Percentiles rank a stretch among this genome's conserved stretches.
phyloP scores from a whole-genome alignment of 2,888 invertebrate genomes.

The Eulithis testata region DNA sequence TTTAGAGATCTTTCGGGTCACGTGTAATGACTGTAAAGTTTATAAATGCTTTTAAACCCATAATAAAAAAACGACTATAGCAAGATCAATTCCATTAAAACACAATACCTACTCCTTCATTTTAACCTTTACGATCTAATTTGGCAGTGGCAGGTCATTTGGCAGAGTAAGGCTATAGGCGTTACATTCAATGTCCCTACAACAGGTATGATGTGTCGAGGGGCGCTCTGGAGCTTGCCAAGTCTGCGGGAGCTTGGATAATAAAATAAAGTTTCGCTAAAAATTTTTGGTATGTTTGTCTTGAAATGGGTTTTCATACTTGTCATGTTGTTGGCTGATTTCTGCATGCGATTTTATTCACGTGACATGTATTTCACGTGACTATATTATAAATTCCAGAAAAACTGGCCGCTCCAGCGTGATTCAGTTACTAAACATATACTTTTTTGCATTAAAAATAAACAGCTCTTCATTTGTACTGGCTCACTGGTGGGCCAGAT shows the following conservation, averaged over 20 bases:
- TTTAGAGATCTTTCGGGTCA: too few species aligned
- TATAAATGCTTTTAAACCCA: slow-evolving; percentile 13
- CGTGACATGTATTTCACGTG: too few species aligned
- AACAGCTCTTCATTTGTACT: too few species aligned
- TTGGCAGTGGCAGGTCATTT: slow-evolving; percentile 71
- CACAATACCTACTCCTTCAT: slow-evolving; percentile 54
- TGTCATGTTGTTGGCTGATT: not conserved
- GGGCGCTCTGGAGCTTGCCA: slow-evolving; percentile 26
- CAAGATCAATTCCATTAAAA: slow-evolving; percentile 36
- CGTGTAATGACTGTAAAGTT: not conserved
- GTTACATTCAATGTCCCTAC: slow-evolving; percentile 41
- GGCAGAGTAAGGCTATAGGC: slow-evolving; percentile 53
- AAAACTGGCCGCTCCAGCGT: too few species aligned
- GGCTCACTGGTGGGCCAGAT: too few species aligned
- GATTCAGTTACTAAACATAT: too few species aligned
- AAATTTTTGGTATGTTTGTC: slow-evolving; percentile 8
- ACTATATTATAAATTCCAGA: too few species aligned
- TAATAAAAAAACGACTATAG: slow-evolving; percentile 24
- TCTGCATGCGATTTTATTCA: not conserved
- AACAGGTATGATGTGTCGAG: slow-evolving; percentile 42
- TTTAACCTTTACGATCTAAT: slow-evolving; percentile 78
- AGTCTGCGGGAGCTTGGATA: slow-evolving; percentile 31
- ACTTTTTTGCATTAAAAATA: too few species aligned
- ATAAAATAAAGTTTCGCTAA: slow-evolving; percentile 10
- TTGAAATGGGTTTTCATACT: slow-evolving; percentile 6